Percentiles rank a stretch among this genome's conserved stretches.
Evolutionary conservation across 2,113 vertebrate genomes (phyloP).

Genomic region (Trochalopteron elliotii): DNA sequence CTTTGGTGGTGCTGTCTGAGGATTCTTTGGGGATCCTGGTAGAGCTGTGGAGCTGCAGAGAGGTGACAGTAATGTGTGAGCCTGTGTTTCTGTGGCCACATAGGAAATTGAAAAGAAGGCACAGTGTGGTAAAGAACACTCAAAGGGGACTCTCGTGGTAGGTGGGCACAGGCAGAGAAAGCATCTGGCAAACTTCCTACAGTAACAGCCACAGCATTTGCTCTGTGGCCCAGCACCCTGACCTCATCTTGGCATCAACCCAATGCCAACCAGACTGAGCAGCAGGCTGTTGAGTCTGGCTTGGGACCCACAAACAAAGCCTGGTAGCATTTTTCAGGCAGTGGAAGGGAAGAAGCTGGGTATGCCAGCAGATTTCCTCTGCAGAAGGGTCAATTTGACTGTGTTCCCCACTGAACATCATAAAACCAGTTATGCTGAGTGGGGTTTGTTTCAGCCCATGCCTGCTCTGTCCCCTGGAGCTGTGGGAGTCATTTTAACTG

Average conservation of each 20-base stretch:
- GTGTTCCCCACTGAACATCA: neutral
- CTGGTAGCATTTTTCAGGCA: neutral
- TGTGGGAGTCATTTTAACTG: neutral
- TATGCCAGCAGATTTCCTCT: neutral
- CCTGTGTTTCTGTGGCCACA: neutral
- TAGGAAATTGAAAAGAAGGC: neutral
- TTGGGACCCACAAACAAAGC: neutral
- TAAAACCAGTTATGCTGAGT: neutral
- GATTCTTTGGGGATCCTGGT: neutral
- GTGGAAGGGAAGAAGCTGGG: neutral
- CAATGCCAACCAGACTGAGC: neutral
- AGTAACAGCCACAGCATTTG: neutral
- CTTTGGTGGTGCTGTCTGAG: neutral
- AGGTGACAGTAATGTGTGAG: neutral
- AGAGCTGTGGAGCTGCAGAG: neutral
- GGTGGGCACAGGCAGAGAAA: neutral
- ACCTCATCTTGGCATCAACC: neutral
- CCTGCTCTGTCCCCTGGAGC: neutral
- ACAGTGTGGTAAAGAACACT: neutral
- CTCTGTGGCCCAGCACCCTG: conserved; percentile 6
- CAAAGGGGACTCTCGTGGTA: neutral
- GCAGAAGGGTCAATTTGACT: neutral
- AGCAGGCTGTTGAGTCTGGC: neutral
- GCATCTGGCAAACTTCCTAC: neutral
- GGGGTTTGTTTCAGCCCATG: neutral